phyloP scores from a whole-genome alignment of 2,113 vertebrate genomes.

The Eleginops maclovinus region DNA sequence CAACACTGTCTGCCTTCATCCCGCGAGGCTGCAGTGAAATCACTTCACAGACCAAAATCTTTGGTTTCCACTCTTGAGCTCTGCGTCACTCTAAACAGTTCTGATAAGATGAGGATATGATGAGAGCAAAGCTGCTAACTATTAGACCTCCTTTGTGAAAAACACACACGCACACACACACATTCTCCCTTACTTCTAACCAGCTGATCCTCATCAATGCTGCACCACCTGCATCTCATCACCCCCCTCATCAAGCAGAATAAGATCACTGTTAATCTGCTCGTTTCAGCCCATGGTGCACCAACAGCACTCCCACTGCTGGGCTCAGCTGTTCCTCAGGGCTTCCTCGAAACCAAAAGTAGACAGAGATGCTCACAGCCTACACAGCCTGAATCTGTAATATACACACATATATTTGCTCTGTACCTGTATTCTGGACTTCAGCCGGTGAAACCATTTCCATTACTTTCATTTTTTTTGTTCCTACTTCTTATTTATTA shows the following conservation, averaged over 20 bases:
- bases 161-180: constrained; percentile 22
- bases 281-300: constrained; percentile 46
- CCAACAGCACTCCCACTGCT: constrained; percentile 49
- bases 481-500: too few relatives aligned
- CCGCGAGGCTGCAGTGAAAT: constrained; percentile 30
- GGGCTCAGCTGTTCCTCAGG: constrained; percentile 52
- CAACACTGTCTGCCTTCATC: constrained; percentile 14
- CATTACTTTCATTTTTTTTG: too few relatives aligned
- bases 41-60: constrained; percentile 41
- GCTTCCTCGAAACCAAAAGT: constrained; percentile 41
- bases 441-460: too few relatives aligned
- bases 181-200: constrained; percentile 40
- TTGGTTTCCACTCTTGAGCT: constrained; percentile 54
- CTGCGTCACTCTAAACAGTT: constrained; percentile 51
- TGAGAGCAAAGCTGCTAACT: constrained; percentile 54
- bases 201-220: constrained; percentile 30
- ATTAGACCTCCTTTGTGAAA: constrained; percentile 62
- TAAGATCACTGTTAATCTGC: constrained; percentile 69
- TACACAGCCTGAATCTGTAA: constrained; percentile 20
- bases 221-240: constrained; percentile 67
- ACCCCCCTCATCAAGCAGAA: constrained; percentile 62
- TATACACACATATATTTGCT: not conserved
- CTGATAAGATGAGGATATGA: constrained; percentile 58
- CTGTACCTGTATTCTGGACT: not conserved
- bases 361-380: constrained; percentile 59